Conservation (phyloP, 2,797 vertebrate species). For the Spinus olivaceus region DNA sequence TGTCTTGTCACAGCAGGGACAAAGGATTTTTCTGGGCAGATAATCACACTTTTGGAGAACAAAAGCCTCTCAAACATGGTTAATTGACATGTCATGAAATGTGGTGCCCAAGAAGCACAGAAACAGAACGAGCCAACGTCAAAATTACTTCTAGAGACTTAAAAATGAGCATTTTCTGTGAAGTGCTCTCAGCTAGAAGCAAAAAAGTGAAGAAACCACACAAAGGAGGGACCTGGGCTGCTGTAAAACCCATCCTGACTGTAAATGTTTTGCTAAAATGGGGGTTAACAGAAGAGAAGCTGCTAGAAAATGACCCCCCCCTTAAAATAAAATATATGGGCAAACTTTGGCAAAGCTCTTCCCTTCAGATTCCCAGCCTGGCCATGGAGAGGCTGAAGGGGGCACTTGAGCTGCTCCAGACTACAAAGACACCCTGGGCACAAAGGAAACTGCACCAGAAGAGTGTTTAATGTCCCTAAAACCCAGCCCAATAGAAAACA, state of each 20-base stretch:
- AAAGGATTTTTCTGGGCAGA: not conserved
- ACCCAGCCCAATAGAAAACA: not conserved
- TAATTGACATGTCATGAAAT: not conserved
- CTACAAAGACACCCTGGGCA: not conserved
- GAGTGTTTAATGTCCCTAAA: not conserved
- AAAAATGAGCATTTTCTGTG: not conserved
- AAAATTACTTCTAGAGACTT: not conserved
- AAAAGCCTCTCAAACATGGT: not conserved
- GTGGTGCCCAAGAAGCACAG: not conserved
- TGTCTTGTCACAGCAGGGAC: not conserved
- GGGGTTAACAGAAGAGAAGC: not conserved
- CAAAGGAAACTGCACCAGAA: not conserved
- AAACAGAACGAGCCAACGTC: not conserved
- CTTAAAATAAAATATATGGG: accelerated
- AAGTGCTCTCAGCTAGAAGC: not conserved
- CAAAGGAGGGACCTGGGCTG: not conserved
- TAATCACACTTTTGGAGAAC: not conserved
- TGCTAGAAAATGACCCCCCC: accelerated
- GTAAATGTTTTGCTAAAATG: not conserved
- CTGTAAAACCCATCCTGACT: not conserved
- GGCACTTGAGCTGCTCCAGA: not conserved
- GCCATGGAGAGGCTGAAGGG: not conserved
- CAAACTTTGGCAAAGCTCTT: not conserved
- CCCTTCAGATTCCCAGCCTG: not conserved
- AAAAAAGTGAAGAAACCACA: not conserved